Conservation (phyloP, 2,888 invertebrate genomes). For the Thereva nobilitata region DNA sequence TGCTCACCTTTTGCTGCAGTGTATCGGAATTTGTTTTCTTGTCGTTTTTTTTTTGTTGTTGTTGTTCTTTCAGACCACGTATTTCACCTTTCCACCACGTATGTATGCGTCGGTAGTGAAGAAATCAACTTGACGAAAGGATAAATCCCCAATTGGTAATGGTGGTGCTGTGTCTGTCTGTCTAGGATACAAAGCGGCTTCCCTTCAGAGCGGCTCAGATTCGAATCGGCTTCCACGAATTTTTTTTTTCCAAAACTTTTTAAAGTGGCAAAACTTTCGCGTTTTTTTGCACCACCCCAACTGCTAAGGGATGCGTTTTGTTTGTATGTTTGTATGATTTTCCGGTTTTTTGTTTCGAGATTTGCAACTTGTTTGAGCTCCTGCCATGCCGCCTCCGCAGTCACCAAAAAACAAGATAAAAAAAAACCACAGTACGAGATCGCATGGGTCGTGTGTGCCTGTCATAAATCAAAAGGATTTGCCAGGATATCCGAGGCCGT, state of each 20-base stretch:
- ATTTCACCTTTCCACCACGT: conserved; percentile 26
- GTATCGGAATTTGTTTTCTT: conserved; percentile 13
- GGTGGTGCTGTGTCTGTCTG: conserved; percentile 23
- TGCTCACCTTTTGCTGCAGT: conserved; percentile 41
- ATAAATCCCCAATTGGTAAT: conserved; percentile 37
- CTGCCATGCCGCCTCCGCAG: conserved; percentile 28
- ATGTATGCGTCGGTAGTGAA: conserved; percentile 30
- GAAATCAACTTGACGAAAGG: conserved; percentile 39
- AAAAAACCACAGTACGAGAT: too few relatives aligned
- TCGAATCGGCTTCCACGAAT: conserved; percentile 35
- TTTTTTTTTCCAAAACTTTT: conserved; percentile 30
- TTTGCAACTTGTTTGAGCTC: conserved; percentile 42
- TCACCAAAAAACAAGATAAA: conserved; percentile 24
- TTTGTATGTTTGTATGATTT: conserved; percentile 33
- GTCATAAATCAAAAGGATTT: conserved; percentile 43
- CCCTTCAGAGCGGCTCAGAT: conserved; percentile 32
- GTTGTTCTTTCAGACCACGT: conserved; percentile 32
- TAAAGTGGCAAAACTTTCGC: conserved; percentile 39
- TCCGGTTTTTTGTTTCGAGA: conserved; percentile 40
- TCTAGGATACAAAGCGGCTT: conserved; percentile 13
- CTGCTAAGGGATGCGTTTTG: conserved; percentile 31
- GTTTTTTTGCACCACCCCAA: conserved; percentile 16
- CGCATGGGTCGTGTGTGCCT: conserved; percentile 37
- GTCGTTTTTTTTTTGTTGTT: conserved; percentile 21
- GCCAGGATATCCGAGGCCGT: conserved; percentile 39